phyloP scores from a whole-genome alignment of 1,140 invertebrate species.

The Heliconius hermathena region DNA sequence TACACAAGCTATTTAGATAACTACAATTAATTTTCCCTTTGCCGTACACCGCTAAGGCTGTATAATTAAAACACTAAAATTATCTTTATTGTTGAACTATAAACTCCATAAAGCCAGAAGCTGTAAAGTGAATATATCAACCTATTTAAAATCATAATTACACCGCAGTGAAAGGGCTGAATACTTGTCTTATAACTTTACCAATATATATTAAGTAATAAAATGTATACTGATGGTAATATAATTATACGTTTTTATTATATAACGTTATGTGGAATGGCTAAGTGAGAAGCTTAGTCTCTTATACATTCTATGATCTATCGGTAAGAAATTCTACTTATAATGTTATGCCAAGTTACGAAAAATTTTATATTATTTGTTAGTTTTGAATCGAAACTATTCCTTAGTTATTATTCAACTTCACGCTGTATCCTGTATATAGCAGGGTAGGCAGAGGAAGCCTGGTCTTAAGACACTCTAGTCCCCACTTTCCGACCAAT shows the following conservation, averaged over 20 bases:
- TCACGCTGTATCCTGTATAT: too few relatives aligned
- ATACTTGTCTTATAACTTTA: conserved; percentile 5
- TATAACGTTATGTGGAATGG: neutral
- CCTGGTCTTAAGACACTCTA: too few relatives aligned
- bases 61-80: conserved; percentile 4
- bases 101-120: neutral
- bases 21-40: conserved; percentile 6
- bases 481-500: too few relatives aligned
- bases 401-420: neutral
- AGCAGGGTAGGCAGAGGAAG: too few relatives aligned
- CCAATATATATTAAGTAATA: conserved; percentile 1
- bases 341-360: too few relatives aligned
- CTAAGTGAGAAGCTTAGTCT: neutral
- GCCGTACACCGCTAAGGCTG: neutral
- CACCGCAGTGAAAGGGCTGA: neutral
- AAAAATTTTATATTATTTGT: neutral
- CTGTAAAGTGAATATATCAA: neutral
- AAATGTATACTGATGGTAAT: neutral
- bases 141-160: conserved; percentile 10
- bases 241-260: neutral
- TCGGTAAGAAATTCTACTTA: neutral
- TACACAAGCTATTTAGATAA: neutral
- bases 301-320: too few relatives aligned
- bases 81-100: conserved; percentile 10
- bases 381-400: neutral